phyloP scores from a whole-genome alignment of 2,888 invertebrate genomes.

The Melangyna quadrimaculata region DNA sequence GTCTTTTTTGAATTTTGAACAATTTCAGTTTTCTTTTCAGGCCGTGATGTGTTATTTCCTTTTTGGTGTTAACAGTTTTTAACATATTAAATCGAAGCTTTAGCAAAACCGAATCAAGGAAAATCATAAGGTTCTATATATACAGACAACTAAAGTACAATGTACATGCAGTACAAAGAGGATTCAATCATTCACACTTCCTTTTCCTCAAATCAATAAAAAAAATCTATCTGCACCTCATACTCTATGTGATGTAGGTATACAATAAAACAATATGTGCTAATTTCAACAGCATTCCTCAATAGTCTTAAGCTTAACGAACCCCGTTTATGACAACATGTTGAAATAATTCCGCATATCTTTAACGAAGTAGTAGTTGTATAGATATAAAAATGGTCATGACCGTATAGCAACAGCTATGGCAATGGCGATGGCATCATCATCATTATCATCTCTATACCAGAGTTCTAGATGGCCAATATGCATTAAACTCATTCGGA shows the following conservation, averaged over 20 bases:
- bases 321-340: constrained; percentile 54
- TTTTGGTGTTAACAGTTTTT: neutral
- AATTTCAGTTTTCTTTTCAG: too few species aligned
- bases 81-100: neutral
- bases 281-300: constrained; percentile 66
- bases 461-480: constrained; percentile 37
- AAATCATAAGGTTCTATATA: neutral
- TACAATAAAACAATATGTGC: constrained; percentile 37
- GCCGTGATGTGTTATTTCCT: too few species aligned
- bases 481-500: constrained; percentile 64
- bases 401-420: neutral
- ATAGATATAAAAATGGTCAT: constrained; percentile 4
- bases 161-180: neutral
- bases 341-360: constrained; percentile 61
- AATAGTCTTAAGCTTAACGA: constrained; percentile 35
- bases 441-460: neutral
- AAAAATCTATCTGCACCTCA: neutral
- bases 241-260: too few species aligned
- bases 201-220: constrained; percentile 8
- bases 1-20: too few species aligned
- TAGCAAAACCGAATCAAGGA: neutral
- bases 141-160: too few species aligned
- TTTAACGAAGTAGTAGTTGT: neutral
- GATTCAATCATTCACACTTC: constrained; percentile 20
- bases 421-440: constrained; percentile 7